Percentiles rank a stretch among this genome's conserved stretches.
Conservation (phyloP, 92 coral and sea anemone species). For the Epizoanthus illoricatus region DNA sequence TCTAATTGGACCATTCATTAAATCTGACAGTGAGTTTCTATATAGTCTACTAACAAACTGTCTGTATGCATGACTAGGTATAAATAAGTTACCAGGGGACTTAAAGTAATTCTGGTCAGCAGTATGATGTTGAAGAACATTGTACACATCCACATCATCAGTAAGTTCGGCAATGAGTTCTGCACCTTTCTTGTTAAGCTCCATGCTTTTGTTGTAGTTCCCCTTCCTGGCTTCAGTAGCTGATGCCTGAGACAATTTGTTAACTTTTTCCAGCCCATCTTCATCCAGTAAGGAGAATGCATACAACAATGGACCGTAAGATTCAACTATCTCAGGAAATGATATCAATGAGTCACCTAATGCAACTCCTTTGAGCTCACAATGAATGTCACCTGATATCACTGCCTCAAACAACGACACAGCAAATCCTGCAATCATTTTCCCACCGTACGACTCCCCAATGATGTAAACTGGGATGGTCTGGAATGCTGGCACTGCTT, state of each 20-base stretch:
- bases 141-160: conserved; percentile 67
- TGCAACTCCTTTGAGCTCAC: conserved; percentile 67
- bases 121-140: conserved; percentile 58
- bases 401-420: conserved; percentile 56
- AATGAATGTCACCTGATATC: conserved; percentile 43
- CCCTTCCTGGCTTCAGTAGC: conserved; percentile 58
- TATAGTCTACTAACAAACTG: conserved; percentile 44
- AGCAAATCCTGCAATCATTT: conserved; percentile 76
- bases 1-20: conserved; percentile 83
- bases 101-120: neutral
- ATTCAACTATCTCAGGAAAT: conserved; percentile 55
- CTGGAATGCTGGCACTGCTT: conserved; percentile 61
- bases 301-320: conserved; percentile 69
- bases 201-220: conserved; percentile 48
- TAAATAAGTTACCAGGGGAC: neutral
- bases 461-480: conserved; percentile 61
- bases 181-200: conserved; percentile 29
- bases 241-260: conserved; percentile 33
- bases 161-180: conserved; percentile 43
- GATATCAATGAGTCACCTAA: conserved; percentile 79
- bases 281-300: conserved; percentile 70
- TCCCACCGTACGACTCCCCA: conserved; percentile 86
- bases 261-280: conserved; percentile 42
- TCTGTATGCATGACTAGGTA: conserved; percentile 28
- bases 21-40: conserved; percentile 43